phyloP scores from a whole-genome alignment of 2,888 invertebrate genomes.

The Gibbula magus region DNA sequence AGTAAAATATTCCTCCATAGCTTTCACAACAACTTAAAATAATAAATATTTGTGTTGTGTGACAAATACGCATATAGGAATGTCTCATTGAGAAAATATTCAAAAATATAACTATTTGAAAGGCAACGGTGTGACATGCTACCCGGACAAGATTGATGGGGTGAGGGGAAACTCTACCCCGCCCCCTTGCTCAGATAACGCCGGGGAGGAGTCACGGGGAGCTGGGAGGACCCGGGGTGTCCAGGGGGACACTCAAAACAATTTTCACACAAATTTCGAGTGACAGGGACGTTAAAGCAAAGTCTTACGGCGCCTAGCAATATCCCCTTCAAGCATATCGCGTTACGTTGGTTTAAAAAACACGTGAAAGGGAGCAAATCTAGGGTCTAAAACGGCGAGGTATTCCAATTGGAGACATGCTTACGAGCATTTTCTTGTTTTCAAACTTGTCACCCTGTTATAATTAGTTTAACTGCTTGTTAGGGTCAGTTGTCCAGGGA shows the following conservation, averaged over 20 bases:
- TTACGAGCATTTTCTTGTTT: neutral
- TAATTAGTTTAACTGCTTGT: no score
- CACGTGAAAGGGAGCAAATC: neutral
- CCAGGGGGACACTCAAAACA: no score
- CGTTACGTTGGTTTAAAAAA: neutral
- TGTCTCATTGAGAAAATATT: no score
- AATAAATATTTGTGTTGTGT: no score
- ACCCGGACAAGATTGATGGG: neutral
- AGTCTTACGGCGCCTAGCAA: constrained; percentile 13
- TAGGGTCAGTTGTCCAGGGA: no score
- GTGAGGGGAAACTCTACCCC: neutral
- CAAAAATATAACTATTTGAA: no score
- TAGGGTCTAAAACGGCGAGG: no score
- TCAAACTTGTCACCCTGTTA: no score
- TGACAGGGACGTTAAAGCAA: neutral
- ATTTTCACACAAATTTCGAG: constrained; percentile 2
- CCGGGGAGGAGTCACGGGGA: neutral
- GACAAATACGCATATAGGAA: no score
- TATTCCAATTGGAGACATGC: neutral
- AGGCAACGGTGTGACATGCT: neutral
- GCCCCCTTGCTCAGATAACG: neutral
- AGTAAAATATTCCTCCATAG: no score
- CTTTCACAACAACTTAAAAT: no score
- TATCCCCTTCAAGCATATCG: neutral
- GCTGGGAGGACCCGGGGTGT: no score